Conservation (phyloP, 2,888 invertebrate species). For the Eupithecia tripunctaria region DNA sequence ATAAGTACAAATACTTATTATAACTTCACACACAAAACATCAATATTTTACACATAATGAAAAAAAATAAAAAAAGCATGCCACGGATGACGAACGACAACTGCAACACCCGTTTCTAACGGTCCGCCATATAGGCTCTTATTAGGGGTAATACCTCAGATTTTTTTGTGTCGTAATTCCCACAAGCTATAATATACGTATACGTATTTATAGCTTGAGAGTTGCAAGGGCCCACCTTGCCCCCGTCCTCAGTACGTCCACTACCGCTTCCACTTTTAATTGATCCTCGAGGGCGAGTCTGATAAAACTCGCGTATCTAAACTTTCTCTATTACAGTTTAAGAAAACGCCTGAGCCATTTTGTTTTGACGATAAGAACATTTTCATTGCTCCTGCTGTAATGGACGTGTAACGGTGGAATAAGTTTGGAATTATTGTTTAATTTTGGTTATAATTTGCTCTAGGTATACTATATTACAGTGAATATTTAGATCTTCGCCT, state of each 20-base stretch:
- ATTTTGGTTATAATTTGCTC: constrained; percentile 30
- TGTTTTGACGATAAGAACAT: constrained; percentile 78
- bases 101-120: no score
- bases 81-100: no score
- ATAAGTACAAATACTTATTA: background rate
- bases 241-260: constrained; percentile 9
- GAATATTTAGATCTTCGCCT: background rate
- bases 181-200: no score
- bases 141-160: background rate
- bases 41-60: background rate
- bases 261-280: constrained; percentile 79
- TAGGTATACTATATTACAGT: background rate
- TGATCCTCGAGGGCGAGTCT: constrained; percentile 83
- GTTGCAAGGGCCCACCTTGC: background rate
- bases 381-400: constrained; percentile 64
- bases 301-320: constrained; percentile 81
- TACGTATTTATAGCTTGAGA: background rate
- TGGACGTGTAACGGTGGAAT: constrained; percentile 60
- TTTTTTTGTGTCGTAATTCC: no score
- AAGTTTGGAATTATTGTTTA: constrained; percentile 52
- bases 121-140: background rate
- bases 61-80: background rate
- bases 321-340: constrained; percentile 84
- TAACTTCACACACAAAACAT: no score
- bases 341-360: constrained; percentile 74